Evolutionary conservation across 2,888 invertebrate genomes (phyloP), one percentile per base, ranked within the genome.

Genomic region (Diaphora mendica): DNA sequence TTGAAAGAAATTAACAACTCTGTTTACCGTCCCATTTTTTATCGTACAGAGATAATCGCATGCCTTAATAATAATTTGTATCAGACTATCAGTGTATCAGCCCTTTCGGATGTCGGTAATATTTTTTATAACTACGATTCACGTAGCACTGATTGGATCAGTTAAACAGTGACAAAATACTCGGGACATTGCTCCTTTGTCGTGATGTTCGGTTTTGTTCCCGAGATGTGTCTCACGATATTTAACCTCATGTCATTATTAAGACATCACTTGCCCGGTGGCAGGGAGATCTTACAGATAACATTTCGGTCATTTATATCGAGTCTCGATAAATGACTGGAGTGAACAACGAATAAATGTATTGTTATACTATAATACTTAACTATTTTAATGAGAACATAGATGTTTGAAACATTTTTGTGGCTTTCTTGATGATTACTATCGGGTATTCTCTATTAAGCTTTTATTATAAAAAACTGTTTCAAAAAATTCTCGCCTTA

Each of bases 251-350:
- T 91, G 94, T 94, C 93, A 94, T 94, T 95, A 95, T 95, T 94
- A 94, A 95, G 95, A 95, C 94, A 93, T 95, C 94, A 94, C 94
- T 93, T 95, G 92, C 93, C 91, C 94, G 94, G 94, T 95, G 95
- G 95, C 94, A 92, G 87, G 80, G 86, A 92, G 95, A 94, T 94
- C 87, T 87, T 79, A 80, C 79, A 84, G 95, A 95, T 95, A 92
- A 93, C 84, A 90, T 88, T 90, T 91, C 88, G 86, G 88, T 92
- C 91, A 92, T 94, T 93, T 92, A 91, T 93, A 91, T 90, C 82
- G 82, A 86, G 86, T 77, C 85, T 84, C 87, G 85, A 88, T 89
- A 89, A 91, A 90, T 89, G 88, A 87, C 86, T 85, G 84, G 82
- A 87, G 85, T 85, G 85, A 86, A 85, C 77, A 79, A 80, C 82